Base-by-base conservation (phyloP, 2,797 vertebrate species). In the Aeoliscus strigatus region DNA sequence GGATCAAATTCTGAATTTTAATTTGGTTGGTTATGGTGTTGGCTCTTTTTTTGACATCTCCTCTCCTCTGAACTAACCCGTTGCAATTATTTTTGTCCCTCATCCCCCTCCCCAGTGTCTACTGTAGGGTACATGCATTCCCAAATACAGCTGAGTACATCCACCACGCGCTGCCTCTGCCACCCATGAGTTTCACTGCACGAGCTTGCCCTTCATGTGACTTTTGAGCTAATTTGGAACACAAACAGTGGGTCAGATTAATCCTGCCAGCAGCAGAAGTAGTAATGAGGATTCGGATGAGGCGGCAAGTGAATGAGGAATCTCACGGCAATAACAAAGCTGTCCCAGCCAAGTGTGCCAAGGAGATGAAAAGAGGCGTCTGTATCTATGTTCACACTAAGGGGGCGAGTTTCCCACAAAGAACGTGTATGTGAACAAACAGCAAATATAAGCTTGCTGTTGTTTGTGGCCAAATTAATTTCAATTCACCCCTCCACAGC, bases 221-320 rank as follows among this genome's bases (percentile, higher is more conserved):
- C 51, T 79, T 77, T 77, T 62, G 25, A 70, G 64, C 55, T 75
- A 57, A 74, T 83, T 83, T 73, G 51, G 60, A 68, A 52, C 54
- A 51, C 57, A 81, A 69, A 73, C 61, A 60, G 26, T 47, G 62
- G 65, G 46, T 43, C 35, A 48, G 52, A 66, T 39, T 40, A 71
- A 53, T 67, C 43, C 37, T 41, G 61, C 74, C 66, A 56, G 61
- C 42, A 41, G 58, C 36, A 35, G 27, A 58, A 35, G 64, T 45
- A 37, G 31, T 69, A 67, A 78, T 75, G 64, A 77, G 63, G 58
- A 62, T 60, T 68, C 14, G 14, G 47, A 51, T 41, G 50, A 62
- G 55, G 30, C 28, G 54, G 42, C 18, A 43, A 45, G 33, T 18
- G 50, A 61, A 36, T 52, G 40, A 56, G 30, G 38, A 46, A 29